Evolutionary conservation across 2,113 vertebrate species (phyloP).

Genomic region (Carassius auratus): DNA sequence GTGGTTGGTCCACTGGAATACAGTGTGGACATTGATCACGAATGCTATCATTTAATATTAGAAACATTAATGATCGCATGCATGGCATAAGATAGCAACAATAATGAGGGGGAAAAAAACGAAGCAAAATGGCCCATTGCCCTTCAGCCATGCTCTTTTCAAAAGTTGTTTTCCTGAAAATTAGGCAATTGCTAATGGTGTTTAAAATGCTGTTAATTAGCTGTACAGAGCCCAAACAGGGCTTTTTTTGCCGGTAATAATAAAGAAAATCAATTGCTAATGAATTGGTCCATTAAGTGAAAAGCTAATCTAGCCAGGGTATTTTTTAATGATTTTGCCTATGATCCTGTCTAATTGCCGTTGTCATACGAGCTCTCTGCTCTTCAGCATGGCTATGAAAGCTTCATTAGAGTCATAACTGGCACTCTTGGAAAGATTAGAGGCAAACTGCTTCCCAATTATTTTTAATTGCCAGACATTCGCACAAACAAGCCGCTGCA

Average conservation of each 20-base stretch:
- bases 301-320: constrained; percentile 87
- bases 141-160: constrained; percentile 79
- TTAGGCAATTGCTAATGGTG: constrained; percentile 89
- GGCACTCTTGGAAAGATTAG: constrained; percentile 91
- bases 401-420: constrained; percentile 95
- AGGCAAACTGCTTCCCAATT: constrained; percentile 97
- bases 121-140: constrained; percentile 83
- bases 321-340: constrained; percentile 89
- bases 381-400: constrained; percentile 95
- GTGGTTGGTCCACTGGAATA: not conserved
- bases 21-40: constrained; percentile 55
- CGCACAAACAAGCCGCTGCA: constrained; percentile 89
- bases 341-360: constrained; percentile 93
- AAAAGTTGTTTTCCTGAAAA: constrained; percentile 86
- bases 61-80: constrained; percentile 62
- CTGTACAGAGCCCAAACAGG: constrained; percentile 85
- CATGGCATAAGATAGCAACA: constrained; percentile 60
- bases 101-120: constrained; percentile 60
- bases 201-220: constrained; percentile 94
- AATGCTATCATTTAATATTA: constrained; percentile 69
- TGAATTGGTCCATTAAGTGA: constrained; percentile 98
- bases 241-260: constrained; percentile 93
- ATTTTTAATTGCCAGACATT: constrained; percentile 99
- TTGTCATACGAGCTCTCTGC: constrained; percentile 89
- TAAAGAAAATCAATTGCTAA: constrained; percentile 99